Evolutionary conservation across 1,140 invertebrate genomes (phyloP).

Genomic region (Calliopsis andreniformis): DNA sequence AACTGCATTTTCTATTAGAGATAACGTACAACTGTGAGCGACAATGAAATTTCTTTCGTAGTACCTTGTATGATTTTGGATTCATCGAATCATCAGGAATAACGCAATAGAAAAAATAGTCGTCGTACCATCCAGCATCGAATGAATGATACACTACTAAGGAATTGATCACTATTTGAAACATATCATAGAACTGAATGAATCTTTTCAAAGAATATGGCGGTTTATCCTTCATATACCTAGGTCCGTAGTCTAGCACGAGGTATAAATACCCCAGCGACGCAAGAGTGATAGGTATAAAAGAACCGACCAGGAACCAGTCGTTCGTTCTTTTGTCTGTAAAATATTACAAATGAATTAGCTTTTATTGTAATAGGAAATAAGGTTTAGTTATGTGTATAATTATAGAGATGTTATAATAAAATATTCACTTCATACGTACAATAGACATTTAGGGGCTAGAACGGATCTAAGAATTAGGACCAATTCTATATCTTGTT

Average conservation of each 20-base stretch:
- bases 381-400: too few relatives aligned
- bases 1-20: too few relatives aligned
- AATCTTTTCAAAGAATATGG: slow-evolving; percentile 83
- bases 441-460: too few relatives aligned
- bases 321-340: slow-evolving; percentile 80
- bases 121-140: slow-evolving; percentile 12
- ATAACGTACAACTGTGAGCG: too few relatives aligned
- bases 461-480: too few relatives aligned
- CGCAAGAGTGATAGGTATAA: slow-evolving; percentile 78
- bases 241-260: slow-evolving; percentile 81
- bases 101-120: slow-evolving; percentile 12
- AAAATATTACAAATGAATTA: too few relatives aligned
- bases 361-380: too few relatives aligned
- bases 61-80: background rate
- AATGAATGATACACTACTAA: slow-evolving; percentile 75
- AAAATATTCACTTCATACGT: too few relatives aligned
- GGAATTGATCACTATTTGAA: slow-evolving; percentile 81
- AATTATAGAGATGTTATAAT: too few relatives aligned
- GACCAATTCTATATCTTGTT: too few relatives aligned
- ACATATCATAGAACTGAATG: slow-evolving; percentile 84
- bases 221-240: slow-evolving; percentile 83
- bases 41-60: too few relatives aligned
- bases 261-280: slow-evolving; percentile 80
- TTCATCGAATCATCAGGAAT: background rate
- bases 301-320: slow-evolving; percentile 82